Evolutionary conservation across 53 echinoderm and acorn worm genomes (phyloP).

Genomic region (Paracentrotus lividus): DNA sequence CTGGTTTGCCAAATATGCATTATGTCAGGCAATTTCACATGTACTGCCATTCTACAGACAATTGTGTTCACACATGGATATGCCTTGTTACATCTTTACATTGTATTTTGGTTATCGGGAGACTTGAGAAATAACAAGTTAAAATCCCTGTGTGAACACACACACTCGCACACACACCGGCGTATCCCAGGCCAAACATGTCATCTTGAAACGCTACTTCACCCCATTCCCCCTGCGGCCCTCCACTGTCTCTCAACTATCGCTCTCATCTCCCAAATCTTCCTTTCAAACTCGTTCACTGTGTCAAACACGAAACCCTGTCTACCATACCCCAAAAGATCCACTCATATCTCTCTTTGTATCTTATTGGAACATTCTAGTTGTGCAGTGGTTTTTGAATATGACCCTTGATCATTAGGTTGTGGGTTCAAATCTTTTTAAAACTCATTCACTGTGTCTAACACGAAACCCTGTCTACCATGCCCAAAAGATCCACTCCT

Average conservation of each 20-base stretch:
- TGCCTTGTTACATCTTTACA: too few species aligned
- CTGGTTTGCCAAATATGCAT: too few species aligned
- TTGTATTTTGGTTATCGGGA: too few species aligned
- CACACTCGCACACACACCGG: not conserved
- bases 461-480: conserved; percentile 20
- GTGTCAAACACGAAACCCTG: conserved; percentile 3
- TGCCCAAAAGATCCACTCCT: too few species aligned
- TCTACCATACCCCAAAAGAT: conserved; percentile 41
- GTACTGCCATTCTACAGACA: too few species aligned
- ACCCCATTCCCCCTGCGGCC: conserved; percentile 60
- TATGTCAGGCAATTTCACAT: too few species aligned
- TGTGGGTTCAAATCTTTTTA: conserved; percentile 26
- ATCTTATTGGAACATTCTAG: too few species aligned
- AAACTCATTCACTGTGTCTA: conserved; percentile 25
- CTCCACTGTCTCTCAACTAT: conserved; percentile 26
- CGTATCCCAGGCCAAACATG: conserved; percentile 45
- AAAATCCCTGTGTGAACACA: not conserved
- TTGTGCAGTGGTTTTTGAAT: too few species aligned
- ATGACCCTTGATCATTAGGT: too few species aligned
- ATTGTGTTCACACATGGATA: too few species aligned
- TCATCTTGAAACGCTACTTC: conserved; percentile 39
- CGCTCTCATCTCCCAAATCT: conserved; percentile 53
- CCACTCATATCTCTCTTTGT: too few species aligned
- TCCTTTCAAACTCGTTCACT: conserved; percentile 8
- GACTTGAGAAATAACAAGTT: too few species aligned